Conservation (phyloP, 1,140 invertebrate genomes). For the Acromyrmex charruanus region DNA sequence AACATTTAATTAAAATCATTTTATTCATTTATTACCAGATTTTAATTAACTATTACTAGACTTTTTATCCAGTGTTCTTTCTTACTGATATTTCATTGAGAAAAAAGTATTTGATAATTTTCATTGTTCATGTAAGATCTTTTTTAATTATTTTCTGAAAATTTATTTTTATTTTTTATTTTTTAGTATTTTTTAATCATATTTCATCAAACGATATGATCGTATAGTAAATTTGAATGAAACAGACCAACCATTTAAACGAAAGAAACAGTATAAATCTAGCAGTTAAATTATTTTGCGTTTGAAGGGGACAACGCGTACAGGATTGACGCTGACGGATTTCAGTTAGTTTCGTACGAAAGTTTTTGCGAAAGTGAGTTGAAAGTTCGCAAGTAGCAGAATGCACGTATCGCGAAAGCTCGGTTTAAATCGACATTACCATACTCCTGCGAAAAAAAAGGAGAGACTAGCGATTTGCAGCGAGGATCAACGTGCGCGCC, state of each 20-base stretch:
- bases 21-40: too few relatives aligned
- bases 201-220: too few relatives aligned
- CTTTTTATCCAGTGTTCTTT: too few relatives aligned
- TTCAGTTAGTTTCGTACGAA: not conserved
- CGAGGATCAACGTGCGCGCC: constrained; percentile 52
- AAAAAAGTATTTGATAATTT: too few relatives aligned
- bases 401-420: not conserved
- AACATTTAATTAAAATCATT: too few relatives aligned
- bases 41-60: too few relatives aligned
- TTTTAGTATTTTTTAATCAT: too few relatives aligned
- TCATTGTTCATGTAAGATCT: too few relatives aligned
- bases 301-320: not conserved
- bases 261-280: not conserved
- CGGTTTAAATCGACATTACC: constrained; percentile 9
- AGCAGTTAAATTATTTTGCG: not conserved
- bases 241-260: not conserved
- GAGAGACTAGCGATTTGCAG: constrained; percentile 12
- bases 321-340: not conserved
- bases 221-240: too few relatives aligned
- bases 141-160: too few relatives aligned
- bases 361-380: constrained; percentile 16
- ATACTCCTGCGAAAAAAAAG: constrained; percentile 10
- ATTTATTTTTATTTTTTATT: too few relatives aligned
- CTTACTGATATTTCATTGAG: too few relatives aligned
- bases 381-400: constrained; percentile 5